phyloP scores from a whole-genome alignment of 2,113 vertebrate species.

The Eidolon helvum region DNA sequence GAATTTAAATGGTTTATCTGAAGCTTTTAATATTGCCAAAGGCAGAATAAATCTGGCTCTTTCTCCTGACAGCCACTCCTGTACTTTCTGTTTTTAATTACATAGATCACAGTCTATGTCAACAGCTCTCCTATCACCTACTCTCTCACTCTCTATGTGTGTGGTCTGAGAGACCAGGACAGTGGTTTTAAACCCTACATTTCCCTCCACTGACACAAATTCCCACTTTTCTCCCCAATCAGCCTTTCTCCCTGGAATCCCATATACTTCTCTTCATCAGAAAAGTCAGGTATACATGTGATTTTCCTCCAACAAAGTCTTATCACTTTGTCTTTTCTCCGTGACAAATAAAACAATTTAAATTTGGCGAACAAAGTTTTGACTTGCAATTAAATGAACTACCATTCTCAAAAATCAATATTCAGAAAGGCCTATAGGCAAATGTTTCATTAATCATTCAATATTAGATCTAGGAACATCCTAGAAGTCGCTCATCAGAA shows the following conservation, averaged over 20 bases:
- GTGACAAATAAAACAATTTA: background rate
- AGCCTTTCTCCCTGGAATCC: background rate
- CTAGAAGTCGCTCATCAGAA: background rate
- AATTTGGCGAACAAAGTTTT: background rate
- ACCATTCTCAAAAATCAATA: background rate
- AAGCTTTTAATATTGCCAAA: background rate
- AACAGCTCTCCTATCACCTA: background rate
- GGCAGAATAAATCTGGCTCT: background rate
- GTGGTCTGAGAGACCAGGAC: background rate
- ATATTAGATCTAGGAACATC: background rate
- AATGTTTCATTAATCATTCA: background rate
- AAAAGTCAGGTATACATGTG: background rate
- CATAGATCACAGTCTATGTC: background rate
- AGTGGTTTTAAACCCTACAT: background rate
- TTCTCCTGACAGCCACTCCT: background rate
- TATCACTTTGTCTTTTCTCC: background rate
- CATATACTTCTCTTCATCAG: background rate
- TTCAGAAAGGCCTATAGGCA: background rate
- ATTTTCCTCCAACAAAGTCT: background rate
- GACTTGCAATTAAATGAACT: background rate
- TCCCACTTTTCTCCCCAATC: background rate
- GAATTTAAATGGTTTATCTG: background rate
- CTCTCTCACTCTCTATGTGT: background rate
- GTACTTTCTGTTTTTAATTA: background rate
- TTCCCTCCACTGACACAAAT: background rate